Conservation (phyloP, 1,140 invertebrate species). For the Anastatus disparis region DNA sequence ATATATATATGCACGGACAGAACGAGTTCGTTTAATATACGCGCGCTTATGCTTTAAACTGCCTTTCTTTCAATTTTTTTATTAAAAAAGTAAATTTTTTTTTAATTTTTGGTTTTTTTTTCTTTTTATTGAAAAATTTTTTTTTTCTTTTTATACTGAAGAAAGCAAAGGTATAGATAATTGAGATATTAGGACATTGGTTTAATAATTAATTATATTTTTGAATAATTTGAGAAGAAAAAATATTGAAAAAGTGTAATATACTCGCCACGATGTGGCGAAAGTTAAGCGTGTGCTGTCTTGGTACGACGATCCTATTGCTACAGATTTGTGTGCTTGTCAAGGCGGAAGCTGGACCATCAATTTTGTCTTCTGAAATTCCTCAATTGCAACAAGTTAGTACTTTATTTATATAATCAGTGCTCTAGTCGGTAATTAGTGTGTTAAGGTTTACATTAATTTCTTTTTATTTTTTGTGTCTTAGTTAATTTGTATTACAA, state of each 20-base stretch:
- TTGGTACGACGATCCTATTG: neutral
- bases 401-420: neutral
- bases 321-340: neutral
- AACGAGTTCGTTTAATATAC: neutral
- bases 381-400: constrained; percentile 21
- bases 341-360: neutral
- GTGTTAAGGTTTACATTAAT: too few relatives aligned
- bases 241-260: neutral
- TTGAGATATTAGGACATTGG: too few relatives aligned
- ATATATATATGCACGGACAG: too few relatives aligned
- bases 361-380: neutral
- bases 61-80: neutral
- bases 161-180: too few relatives aligned
- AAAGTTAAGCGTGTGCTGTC: neutral
- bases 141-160: too few relatives aligned
- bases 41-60: constrained; percentile 15
- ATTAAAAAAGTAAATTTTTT: neutral
- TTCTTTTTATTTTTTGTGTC: too few relatives aligned
- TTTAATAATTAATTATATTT: too few relatives aligned
- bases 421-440: too few relatives aligned
- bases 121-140: neutral
- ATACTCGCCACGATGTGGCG: constrained; percentile 30
- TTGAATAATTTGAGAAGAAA: neutral
- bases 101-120: neutral
- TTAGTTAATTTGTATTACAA: neutral